Base-by-base conservation (phyloP, 2,888 invertebrate genomes). In the Lepeophtheirus nordmannii region DNA sequence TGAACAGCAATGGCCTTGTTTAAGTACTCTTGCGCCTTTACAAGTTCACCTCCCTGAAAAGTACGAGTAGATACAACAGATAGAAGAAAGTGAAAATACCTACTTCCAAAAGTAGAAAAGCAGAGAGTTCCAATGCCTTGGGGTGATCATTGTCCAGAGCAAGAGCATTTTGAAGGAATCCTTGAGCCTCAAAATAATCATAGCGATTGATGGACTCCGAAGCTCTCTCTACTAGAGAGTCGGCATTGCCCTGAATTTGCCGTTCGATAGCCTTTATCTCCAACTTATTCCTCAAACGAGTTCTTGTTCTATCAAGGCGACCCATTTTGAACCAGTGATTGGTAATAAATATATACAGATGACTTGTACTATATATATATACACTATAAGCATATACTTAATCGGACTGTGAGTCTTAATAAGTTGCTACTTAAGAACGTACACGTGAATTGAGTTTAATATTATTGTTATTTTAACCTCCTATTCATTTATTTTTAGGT, bases 11-110 rank as follows among this genome's bases (percentile, higher is more conserved):
- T 74, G 12, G 76, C 69, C 53, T 69, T 56, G 40, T 68, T 69
- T 17, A 71, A 65, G 62, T 68, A 69, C 56, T 69, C 67, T 41
- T 57, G 60, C 22, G 77, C 77, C 37, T 73, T 72, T 17, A 75
- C 75, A 30, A 72, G 60, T 60, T 77, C 72, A 17, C 74, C 76
- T 23, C 74, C 68, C 68, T 78, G 77, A 67, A 77, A 53, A 7
- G 5, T 3, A 58, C 1, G 20, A 58, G 9, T n/a, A 53, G 53
- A 53, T 53, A 5, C n/a, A n/a, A n/a, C 9, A 1, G 7, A 23
- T 58, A 30, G 2, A 58, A 23, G 9, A 7, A 17, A 58, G 9
- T 58, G 7, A 22, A 58, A 17, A 22, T 14, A 58, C 1, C 20
- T 5, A n/a, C 20, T 7, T 53, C 20, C n/a, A 17, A 53, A 7